These are phyloP conservation scores for Cylas formicarius DNA, from an alignment of 1,140 invertebrate species.

Conservation along the genomic window DNA sequence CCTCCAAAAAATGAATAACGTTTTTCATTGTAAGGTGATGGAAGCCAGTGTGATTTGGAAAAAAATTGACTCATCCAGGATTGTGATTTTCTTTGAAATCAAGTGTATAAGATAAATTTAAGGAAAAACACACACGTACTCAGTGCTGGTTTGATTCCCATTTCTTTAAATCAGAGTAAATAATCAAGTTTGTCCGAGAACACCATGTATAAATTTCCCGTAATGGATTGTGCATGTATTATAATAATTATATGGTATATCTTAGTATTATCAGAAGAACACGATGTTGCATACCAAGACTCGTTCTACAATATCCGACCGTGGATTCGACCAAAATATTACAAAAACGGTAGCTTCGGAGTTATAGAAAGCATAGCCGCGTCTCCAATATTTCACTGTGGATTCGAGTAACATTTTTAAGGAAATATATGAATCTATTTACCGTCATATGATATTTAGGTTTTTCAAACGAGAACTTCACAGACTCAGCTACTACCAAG, in stretches of 20 bases:
- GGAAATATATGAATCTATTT: not conserved
- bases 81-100: too few species aligned
- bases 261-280: constrained; percentile 26
- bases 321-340: constrained; percentile 18
- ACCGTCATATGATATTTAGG: not conserved
- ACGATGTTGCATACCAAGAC: constrained; percentile 26
- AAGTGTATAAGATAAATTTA: too few species aligned
- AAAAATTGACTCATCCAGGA: too few species aligned
- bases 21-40: too few species aligned
- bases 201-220: too few species aligned
- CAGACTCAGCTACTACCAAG: constrained; percentile 41
- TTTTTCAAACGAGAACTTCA: constrained; percentile 44
- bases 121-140: too few species aligned
- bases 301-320: constrained; percentile 26
- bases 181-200: too few species aligned
- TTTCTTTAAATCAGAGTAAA: too few species aligned
- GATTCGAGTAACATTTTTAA: constrained; percentile 8
- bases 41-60: too few species aligned
- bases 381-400: constrained; percentile 31
- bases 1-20: too few species aligned
- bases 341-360: constrained; percentile 24
- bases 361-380: constrained; percentile 27
- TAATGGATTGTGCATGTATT: too few species aligned
- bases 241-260: constrained; percentile 3
- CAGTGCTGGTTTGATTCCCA: too few species aligned